phyloP scores from a whole-genome alignment of 2,888 invertebrate species.

The Aromia moschata region DNA sequence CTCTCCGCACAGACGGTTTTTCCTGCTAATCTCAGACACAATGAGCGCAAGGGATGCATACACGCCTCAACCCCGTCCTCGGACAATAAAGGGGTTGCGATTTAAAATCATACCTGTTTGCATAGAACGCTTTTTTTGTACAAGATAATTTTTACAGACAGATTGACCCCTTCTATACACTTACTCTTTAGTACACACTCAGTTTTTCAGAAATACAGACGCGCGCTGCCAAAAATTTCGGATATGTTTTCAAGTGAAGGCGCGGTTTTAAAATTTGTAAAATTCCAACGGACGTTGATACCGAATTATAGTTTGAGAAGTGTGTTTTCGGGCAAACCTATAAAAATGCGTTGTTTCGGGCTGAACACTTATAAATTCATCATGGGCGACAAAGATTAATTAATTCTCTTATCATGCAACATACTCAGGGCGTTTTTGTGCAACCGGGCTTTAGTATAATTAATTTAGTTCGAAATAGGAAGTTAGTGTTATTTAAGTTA shows the following conservation, averaged over 20 bases:
- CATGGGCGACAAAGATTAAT: slow-evolving; percentile 35
- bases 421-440: slow-evolving; percentile 61
- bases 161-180: slow-evolving; percentile 53
- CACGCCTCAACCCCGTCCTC: slow-evolving; percentile 35
- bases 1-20: slow-evolving; percentile 29
- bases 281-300: slow-evolving; percentile 13
- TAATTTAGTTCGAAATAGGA: slow-evolving; percentile 16
- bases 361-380: slow-evolving; percentile 20
- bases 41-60: slow-evolving; percentile 31
- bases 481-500: slow-evolving; percentile 3
- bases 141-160: slow-evolving; percentile 58
- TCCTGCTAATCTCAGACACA: slow-evolving; percentile 38
- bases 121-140: slow-evolving; percentile 54
- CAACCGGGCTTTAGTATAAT: slow-evolving; percentile 56
- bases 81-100: slow-evolving; percentile 46
- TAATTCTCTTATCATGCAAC: slow-evolving; percentile 49
- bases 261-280: slow-evolving; percentile 7
- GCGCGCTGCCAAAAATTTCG: slow-evolving; percentile 44
- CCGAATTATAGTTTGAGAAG: slow-evolving; percentile 22
- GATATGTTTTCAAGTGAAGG: slow-evolving; percentile 43
- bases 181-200: slow-evolving; percentile 49
- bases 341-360: slow-evolving; percentile 30
- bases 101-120: slow-evolving; percentile 58
- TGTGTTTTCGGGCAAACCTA: slow-evolving; percentile 45
- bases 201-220: slow-evolving; percentile 49